Evolutionary conservation across 2,113 vertebrate species (phyloP).

Genomic region (Amphilophus citrinellus): DNA sequence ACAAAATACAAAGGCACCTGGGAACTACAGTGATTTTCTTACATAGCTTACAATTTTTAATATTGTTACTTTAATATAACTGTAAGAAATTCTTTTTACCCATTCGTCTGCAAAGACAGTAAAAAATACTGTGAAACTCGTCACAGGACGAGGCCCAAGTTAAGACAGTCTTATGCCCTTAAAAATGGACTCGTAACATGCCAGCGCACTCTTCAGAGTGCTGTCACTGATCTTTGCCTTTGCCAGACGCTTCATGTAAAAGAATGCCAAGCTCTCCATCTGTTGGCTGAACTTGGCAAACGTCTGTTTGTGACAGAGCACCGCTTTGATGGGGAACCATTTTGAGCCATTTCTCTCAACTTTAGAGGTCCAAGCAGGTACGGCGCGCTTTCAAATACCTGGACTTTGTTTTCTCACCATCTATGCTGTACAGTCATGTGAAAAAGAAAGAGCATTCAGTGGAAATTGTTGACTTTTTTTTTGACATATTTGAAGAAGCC

Average conservation of each 20-base stretch:
- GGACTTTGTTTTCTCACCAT: not conserved
- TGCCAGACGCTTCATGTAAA: slow-evolving; percentile 23
- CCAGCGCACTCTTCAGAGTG: slow-evolving; percentile 23
- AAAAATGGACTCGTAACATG: not conserved
- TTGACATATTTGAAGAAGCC: not conserved
- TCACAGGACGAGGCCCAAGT: not conserved
- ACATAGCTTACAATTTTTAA: not conserved
- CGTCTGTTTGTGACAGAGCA: slow-evolving; percentile 43
- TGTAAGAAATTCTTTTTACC: not conserved
- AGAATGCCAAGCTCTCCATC: slow-evolving; percentile 67
- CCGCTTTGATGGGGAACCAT: slow-evolving; percentile 54
- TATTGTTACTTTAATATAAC: not conserved
- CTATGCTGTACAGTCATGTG: not conserved
- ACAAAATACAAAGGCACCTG: not conserved
- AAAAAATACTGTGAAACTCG: not conserved
- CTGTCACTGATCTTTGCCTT: slow-evolving; percentile 48
- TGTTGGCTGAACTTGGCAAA: slow-evolving; percentile 57
- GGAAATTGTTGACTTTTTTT: not conserved
- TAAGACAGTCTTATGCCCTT: slow-evolving; percentile 19
- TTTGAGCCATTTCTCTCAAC: slow-evolving; percentile 32
- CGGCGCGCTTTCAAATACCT: not conserved
- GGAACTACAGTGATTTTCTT: not conserved
- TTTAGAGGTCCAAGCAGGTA: not conserved
- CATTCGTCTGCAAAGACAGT: not conserved
- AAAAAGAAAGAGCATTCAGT: not conserved